Conservation (phyloP, 2,797 vertebrate genomes). For the Botia kubotai region DNA sequence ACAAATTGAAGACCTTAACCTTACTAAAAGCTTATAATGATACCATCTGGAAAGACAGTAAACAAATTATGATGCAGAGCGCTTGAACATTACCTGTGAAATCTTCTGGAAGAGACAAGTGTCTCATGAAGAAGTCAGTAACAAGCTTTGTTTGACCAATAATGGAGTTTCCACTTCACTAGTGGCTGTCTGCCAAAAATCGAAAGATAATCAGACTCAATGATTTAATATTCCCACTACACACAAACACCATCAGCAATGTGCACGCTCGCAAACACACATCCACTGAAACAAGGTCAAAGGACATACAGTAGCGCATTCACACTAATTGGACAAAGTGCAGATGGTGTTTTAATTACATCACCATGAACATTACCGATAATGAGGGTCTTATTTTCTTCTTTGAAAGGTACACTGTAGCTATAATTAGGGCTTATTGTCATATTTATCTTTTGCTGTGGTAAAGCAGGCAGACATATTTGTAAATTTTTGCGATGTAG, state of each 20-base stretch:
- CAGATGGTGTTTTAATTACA: conserved; percentile 74
- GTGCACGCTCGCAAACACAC: conserved; percentile 48
- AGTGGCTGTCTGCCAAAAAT: conserved; percentile 23
- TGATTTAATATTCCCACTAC: conserved; percentile 24
- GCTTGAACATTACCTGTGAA: conserved; percentile 19
- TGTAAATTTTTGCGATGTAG: conserved; percentile 40
- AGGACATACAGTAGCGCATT: conserved; percentile 45
- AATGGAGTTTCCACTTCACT: conserved; percentile 22
- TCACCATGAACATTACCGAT: conserved; percentile 65
- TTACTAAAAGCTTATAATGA: conserved; percentile 20
- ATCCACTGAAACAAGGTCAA: conserved; percentile 59
- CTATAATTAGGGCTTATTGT: conserved; percentile 71
- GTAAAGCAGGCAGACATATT: conserved; percentile 46
- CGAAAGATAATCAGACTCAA: conserved; percentile 31
- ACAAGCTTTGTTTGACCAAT: conserved; percentile 37
- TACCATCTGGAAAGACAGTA: conserved; percentile 17
- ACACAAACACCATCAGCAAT: conserved; percentile 44
- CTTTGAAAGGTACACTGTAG: conserved; percentile 67
- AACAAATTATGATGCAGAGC: conserved; percentile 9
- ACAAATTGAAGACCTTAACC: conserved; percentile 21
- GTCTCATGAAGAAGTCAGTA: conserved; percentile 25
- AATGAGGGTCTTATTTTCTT: conserved; percentile 63
- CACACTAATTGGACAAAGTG: conserved; percentile 70
- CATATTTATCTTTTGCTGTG: conserved; percentile 69
- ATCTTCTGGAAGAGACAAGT: conserved; percentile 17